A percentile compares a stretch with the other conserved stretches of the same genome.
Conservation (phyloP, 2,888 invertebrate genomes). For the Drosophila mulleri region DNA sequence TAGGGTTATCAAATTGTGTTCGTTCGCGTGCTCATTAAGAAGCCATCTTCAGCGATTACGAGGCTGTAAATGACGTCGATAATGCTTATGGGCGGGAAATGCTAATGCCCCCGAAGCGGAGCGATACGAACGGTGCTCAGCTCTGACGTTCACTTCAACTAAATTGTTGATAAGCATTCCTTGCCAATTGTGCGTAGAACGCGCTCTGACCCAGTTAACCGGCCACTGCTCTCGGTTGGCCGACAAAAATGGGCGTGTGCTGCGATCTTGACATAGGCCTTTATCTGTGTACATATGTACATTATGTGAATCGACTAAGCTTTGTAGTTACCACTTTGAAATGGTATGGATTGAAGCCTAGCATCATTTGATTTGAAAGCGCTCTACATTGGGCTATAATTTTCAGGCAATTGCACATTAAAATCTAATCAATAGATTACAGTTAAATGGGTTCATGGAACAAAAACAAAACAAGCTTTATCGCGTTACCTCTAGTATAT, state of each 20-base stretch:
- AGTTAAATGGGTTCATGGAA: too few relatives aligned
- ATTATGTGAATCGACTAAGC: neutral
- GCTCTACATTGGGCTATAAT: too few relatives aligned
- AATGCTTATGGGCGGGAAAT: slow-evolving; percentile 21
- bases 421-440: too few relatives aligned
- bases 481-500: neutral
- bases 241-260: slow-evolving; percentile 39
- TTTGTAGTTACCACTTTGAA: neutral
- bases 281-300: slow-evolving; percentile 15
- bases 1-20: slow-evolving; percentile 51
- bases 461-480: too few relatives aligned
- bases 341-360: too few relatives aligned
- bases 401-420: too few relatives aligned
- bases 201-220: slow-evolving; percentile 39
- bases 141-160: neutral
- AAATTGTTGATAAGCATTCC: slow-evolving; percentile 17
- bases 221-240: slow-evolving; percentile 20
- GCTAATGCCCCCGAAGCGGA: slow-evolving; percentile 40
- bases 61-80: slow-evolving; percentile 16
- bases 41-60: slow-evolving; percentile 46
- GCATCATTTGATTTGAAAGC: too few relatives aligned
- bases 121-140: slow-evolving; percentile 10
- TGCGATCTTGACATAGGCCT: slow-evolving; percentile 47
- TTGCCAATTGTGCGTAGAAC: slow-evolving; percentile 15
- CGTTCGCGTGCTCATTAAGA: slow-evolving; percentile 35